Evolutionary conservation across 2,113 vertebrate species (phyloP), one percentile per base, ranked within the genome.

Genomic region (Tichodroma muraria): DNA sequence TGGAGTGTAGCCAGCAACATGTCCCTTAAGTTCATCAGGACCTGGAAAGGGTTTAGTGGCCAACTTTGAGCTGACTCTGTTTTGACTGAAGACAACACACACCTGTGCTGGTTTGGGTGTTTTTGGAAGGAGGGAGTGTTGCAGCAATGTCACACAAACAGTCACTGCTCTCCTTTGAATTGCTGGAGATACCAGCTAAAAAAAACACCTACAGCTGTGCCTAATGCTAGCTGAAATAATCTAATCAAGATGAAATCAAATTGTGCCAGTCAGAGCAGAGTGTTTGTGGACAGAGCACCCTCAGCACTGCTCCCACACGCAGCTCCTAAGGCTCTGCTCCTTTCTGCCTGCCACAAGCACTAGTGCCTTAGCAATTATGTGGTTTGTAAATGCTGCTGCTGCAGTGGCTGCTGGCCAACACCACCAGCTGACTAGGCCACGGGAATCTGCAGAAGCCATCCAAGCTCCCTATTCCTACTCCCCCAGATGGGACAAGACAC

Each of bases 1-100:
- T 0, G 0, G 47, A 69, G 27, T 0, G 9, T 5, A 37, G 73
- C 28, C n/a, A 84, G 50, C 44, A 60, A 78, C 71, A 64, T 4
- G 3, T 63, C 65, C 45, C 63, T 65, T 40, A 56, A 57, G 21
- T 45, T 81, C 8, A 3, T 44, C 57, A 63, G 73, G 50, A 42
- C 16, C 16, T 7, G 28, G n/a, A 31, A 79, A 77, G 23, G 33
- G 23, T 85, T 79, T 78, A 35, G 8, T 21, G 23, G 15, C 60
- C 30, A 33, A 13, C 76, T 47, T 47, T 9, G 7, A 75, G n/a
- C 27, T 85, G 69, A 60, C 61, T 69, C 64, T 59, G 21, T 7
- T 37, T 63, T 71, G 28, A 35, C 44, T 28, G 71, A 83, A 91
- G 45, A 59, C 52, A 75, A 68, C 5, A 42, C 1, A 1, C 21